Evolutionary conservation across 1,140 invertebrate species (phyloP).

Genomic region (Achroia grisella): DNA sequence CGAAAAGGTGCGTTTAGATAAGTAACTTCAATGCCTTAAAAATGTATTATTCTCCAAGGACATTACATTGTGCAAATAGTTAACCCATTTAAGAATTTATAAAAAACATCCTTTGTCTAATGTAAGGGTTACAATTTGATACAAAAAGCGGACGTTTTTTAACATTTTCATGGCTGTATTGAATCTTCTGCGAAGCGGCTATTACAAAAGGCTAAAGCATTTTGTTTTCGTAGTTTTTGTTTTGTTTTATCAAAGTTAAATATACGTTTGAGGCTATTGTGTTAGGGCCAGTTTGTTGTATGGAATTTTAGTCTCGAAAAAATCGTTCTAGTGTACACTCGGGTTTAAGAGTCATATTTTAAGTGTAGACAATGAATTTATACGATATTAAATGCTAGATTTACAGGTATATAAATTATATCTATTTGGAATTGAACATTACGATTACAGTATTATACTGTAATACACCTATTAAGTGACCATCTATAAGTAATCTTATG

Average conservation of each 20-base stretch:
- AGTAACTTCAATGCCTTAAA: neutral
- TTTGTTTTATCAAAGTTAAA: constrained; percentile 66
- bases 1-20: constrained; percentile 29
- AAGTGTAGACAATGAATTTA: neutral
- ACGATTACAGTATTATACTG: too few relatives aligned
- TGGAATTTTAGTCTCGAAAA: constrained; percentile 64
- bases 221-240: constrained; percentile 55
- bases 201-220: constrained; percentile 50
- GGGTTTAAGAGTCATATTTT: constrained; percentile 15
- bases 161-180: constrained; percentile 34
- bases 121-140: constrained; percentile 60
- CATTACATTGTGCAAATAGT: constrained; percentile 30
- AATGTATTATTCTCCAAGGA: constrained; percentile 17
- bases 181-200: constrained; percentile 61
- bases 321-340: constrained; percentile 58
- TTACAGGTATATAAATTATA: too few relatives aligned
- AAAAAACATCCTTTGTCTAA: constrained; percentile 40
- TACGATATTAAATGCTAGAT: too few relatives aligned
- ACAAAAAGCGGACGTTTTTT: constrained; percentile 40
- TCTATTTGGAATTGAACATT: too few relatives aligned
- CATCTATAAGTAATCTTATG: too few relatives aligned
- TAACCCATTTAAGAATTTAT: constrained; percentile 54
- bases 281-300: constrained; percentile 45
- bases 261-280: constrained; percentile 65
- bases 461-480: too few relatives aligned